phyloP scores from a whole-genome alignment of 2,888 invertebrate genomes.

The Ditula angustiorana region DNA sequence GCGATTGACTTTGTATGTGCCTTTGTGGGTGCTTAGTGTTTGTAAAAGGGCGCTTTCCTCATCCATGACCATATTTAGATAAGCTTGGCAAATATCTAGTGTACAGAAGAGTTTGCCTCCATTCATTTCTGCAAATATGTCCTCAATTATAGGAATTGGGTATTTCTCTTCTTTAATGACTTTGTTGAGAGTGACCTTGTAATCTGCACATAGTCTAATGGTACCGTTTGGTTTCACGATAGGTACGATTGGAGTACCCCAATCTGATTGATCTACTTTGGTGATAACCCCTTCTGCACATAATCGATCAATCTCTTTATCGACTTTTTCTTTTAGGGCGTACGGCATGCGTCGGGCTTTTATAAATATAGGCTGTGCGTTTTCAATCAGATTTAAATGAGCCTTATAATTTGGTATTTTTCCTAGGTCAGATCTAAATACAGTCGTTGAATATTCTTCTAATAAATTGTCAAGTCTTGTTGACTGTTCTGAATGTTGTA shows the following conservation, averaged over 20 bases:
- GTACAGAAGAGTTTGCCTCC: neutral
- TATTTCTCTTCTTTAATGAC: slow-evolving; percentile 2
- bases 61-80: neutral
- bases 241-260: neutral
- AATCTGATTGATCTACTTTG: neutral
- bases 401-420: too few relatives aligned
- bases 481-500: too few relatives aligned
- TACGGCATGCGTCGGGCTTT: too few relatives aligned
- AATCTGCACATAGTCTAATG: neutral
- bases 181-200: slow-evolving; percentile 3
- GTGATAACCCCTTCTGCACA: too few relatives aligned
- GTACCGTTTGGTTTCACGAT: neutral
- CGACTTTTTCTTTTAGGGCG: too few relatives aligned
- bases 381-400: too few relatives aligned
- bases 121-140: slow-evolving; percentile 2
- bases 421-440: too few relatives aligned
- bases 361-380: too few relatives aligned
- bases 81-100: neutral
- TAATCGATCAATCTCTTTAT: too few relatives aligned
- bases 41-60: neutral
- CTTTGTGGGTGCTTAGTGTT: slow-evolving; percentile 4
- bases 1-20: slow-evolving; percentile 5
- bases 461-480: neutral
- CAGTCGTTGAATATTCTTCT: neutral
- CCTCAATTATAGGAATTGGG: slow-evolving; percentile 7